Evolutionary conservation across 2,888 invertebrate genomes (phyloP), one percentile per base, ranked within the genome.

Genomic region (Dendrolimus pini): DNA sequence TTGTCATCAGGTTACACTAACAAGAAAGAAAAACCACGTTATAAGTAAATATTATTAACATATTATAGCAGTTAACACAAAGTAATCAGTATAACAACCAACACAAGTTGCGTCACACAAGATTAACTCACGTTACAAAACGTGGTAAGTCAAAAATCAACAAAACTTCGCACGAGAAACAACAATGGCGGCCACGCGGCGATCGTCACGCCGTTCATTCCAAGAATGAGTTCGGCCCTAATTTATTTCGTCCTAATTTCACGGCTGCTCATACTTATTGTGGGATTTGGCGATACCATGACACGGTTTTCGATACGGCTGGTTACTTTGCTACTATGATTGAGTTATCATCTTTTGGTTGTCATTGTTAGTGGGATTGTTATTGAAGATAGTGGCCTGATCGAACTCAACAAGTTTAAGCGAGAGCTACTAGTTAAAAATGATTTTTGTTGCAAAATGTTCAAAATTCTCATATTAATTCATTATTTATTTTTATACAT

Each of bases 251-350:
- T 70, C 66, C 82, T 87, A 83, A 89, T 90, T 90, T 90, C 85
- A 89, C 85, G 89, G 75, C 79, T 73, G 78, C 78, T 86, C 82
- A 79, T 85, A 80, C 71, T 78, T 77, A 86, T 89, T 89, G 89
- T 88, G 78, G 76, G 82, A 83, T 80, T 78, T 77, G 58, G 82
- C 80, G 78, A 85, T 82, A 75, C 83, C 74, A 77, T 88, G 82
- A 77, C 83, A 89, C 72, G 88, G 78, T 83, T 78, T 90, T 89
- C 80, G 89, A 70, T 65, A 69, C 82, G 86, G 74, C 80, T 81
- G 74, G 79, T 90, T 83, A 81, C 65, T 59, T 65, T 62, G 70
- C 65, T 30, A 30, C 30, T 64, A 58, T 67, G 82, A 89, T 89
- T 85, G 82, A 89, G 82, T 65, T 75, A 73, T 87, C 77, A 76